Percentiles rank a stretch among this genome's conserved stretches.
Evolutionary conservation across 2,113 vertebrate species (phyloP).

Genomic region (Pycnonotus jocosus): DNA sequence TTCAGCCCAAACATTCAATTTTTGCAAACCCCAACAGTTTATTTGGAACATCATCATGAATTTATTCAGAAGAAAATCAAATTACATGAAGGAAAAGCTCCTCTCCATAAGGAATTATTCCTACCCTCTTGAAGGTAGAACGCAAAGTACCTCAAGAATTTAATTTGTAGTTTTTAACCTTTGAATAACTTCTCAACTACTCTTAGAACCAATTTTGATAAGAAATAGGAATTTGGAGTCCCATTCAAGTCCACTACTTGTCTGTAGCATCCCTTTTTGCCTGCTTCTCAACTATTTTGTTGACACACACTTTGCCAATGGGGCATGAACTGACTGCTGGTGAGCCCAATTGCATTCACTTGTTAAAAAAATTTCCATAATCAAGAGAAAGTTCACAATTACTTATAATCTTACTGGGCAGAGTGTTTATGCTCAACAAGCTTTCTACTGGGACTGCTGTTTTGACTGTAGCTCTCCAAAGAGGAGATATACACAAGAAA

Average conservation of each 20-base stretch:
- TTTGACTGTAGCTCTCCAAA: neutral
- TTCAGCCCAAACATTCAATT: neutral
- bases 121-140: neutral
- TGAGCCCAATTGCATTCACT: neutral
- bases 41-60: neutral
- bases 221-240: neutral
- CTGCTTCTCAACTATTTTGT: neutral
- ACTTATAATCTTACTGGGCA: neutral
- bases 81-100: neutral
- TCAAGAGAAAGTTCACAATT: neutral
- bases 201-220: neutral
- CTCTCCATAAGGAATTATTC: neutral
- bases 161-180: neutral
- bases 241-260: neutral
- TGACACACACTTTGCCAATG: neutral
- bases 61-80: neutral
- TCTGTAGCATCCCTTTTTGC: neutral
- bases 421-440: neutral
- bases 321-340: neutral
- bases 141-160: neutral
- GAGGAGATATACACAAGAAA: neutral
- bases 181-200: neutral
- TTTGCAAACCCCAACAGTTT: neutral
- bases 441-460: neutral
- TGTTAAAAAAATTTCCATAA: neutral